Evolutionary conservation across 2,888 invertebrate species (phyloP).

Genomic region (Parnassius smintheus): DNA sequence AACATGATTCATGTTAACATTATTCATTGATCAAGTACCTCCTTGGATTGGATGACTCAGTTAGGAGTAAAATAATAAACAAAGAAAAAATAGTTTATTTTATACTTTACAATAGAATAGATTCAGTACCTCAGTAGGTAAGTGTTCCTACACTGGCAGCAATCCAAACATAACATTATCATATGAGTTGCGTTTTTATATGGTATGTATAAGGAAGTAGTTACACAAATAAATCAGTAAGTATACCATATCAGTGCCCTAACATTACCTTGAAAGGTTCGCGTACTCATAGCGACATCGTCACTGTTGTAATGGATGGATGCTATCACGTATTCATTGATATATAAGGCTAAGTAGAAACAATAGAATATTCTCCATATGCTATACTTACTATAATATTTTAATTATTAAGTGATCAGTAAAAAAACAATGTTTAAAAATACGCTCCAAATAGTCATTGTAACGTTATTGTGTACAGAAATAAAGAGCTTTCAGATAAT

Average conservation of each 20-base stretch:
- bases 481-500: slow-evolving; percentile 33
- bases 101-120: slow-evolving; percentile 5
- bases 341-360: slow-evolving; percentile 36
- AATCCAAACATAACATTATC: slow-evolving; percentile 20
- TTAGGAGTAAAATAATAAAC: slow-evolving; percentile 35
- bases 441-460: not conserved
- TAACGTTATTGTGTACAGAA: slow-evolving; percentile 10
- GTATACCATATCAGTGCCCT: slow-evolving; percentile 45
- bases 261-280: slow-evolving; percentile 56
- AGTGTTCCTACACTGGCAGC: slow-evolving; percentile 19
- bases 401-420: not conserved
- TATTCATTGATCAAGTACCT: slow-evolving; percentile 31
- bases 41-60: slow-evolving; percentile 37
- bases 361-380: slow-evolving; percentile 33
- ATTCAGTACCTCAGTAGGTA: slow-evolving; percentile 19
- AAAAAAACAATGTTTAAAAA: not conserved
- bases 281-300: slow-evolving; percentile 37
- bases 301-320: slow-evolving; percentile 40
- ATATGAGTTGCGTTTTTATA: slow-evolving; percentile 10
- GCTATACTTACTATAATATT: slow-evolving; percentile 27
- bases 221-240: slow-evolving; percentile 22
- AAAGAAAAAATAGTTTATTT: slow-evolving; percentile 29
- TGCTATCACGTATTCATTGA: slow-evolving; percentile 43
- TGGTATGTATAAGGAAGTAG: slow-evolving; percentile 17
- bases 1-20: slow-evolving; percentile 22